These are phyloP conservation scores for Glossophaga mutica DNA, from an alignment of 2,797 vertebrate genomes.

Conservation along the genomic window DNA sequence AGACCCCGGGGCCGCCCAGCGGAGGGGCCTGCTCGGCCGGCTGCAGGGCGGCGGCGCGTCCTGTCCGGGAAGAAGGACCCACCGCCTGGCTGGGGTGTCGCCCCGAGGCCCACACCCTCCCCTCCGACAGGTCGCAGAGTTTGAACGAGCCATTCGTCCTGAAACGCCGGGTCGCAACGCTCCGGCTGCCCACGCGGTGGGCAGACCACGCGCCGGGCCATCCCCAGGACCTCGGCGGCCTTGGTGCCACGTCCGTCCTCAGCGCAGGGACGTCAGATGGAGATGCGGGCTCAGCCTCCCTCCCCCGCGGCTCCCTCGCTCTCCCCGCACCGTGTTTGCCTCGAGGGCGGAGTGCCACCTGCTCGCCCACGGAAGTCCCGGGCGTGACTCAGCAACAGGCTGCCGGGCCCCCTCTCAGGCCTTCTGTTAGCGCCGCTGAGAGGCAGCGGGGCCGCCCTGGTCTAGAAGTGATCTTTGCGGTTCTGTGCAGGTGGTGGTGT, in stretches of 20 bases:
- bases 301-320: no score
- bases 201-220: no score
- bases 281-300: no score
- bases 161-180: not conserved
- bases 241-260: no score
- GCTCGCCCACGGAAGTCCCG: not conserved
- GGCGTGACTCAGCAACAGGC: not conserved
- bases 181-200: not conserved
- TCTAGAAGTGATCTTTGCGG: not conserved
- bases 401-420: not conserved
- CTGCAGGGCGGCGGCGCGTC: no score
- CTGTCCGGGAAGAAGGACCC: no score
- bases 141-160: not conserved
- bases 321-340: no score
- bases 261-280: no score
- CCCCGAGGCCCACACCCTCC: not conserved
- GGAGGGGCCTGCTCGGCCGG: no score
- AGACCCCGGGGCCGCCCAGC: no score
- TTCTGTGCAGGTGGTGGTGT: not conserved
- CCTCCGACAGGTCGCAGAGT: not conserved
- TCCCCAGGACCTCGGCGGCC: no score
- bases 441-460: not conserved
- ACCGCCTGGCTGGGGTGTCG: no score
- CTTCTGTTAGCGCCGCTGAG: not conserved
- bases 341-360: fast-evolving